Evolutionary conservation across 2,888 invertebrate species (phyloP), one percentile per base, ranked within the genome.

Genomic region (Oligia fasciuncula): DNA sequence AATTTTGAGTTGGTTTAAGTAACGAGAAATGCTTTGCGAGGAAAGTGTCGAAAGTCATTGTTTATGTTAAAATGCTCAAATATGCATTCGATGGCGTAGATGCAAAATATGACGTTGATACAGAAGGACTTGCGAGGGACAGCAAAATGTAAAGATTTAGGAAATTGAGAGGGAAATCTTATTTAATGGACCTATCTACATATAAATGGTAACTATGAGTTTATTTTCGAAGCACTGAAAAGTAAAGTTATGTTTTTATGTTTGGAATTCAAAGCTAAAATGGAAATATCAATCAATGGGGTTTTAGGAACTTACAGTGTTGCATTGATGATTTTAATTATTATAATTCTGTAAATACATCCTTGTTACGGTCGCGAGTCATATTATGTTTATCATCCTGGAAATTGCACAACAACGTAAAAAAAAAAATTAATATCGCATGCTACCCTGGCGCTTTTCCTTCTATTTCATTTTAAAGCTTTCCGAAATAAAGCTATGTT

Each of bases 1-100:
- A 83, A 81, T 23, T 70, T 82, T 11, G 4, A 35, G 35, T 9
- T 82, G 54, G 60, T 69, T 82, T 43, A 54, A 49, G 66, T 83
- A 77, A 81, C 14, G 1, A 43, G 57, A 11, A 40, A 66, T 46
- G n/a, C 3, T 78, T 5, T 29, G 11, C 19, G 77, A 72, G 40
- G 19, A 62, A 83, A 83, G 62, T 43, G 23, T n/a, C 8, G 60
- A 49, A 67, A 78, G 40, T 60, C 1, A 40, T 46, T n/a, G 11
- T 46, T 62, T 6, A 5, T 23, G 43, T 54, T n/a, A 0, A 23
- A 23, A 23, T 2, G 11, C 73, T 40, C 11, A 49, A 40, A 75
- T 19, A 35, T 17, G 19, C 17, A 51, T 13, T 35, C 5, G 14
- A n/a, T 4, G 40, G 1, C 17, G 11, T 19, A 9, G 3, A 23